A percentile compares a stretch with the other conserved stretches of the same genome.
Conservation (phyloP, 1,140 invertebrate genomes). For the Penaeus indicus region DNA sequence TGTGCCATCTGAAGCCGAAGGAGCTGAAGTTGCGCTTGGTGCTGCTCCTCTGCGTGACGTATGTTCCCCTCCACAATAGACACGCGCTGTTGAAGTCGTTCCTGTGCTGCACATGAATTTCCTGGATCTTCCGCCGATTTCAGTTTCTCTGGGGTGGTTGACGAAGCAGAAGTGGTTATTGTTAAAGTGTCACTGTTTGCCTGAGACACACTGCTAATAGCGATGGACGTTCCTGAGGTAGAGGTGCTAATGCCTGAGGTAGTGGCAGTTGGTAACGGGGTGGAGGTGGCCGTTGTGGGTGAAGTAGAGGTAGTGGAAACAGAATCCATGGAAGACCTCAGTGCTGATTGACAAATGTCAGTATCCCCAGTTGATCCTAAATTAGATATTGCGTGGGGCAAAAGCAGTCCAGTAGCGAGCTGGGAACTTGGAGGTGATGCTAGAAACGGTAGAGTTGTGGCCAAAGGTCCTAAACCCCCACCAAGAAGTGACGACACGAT, state of each 20-base stretch:
- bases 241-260: slow-evolving; percentile 27
- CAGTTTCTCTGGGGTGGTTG: slow-evolving; percentile 3
- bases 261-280: slow-evolving; percentile 20
- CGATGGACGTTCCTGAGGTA: slow-evolving; percentile 57
- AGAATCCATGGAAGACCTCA: slow-evolving; percentile 46
- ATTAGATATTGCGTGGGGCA: slow-evolving; percentile 41
- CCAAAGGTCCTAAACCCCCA: slow-evolving; percentile 44
- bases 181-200: background rate
- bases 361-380: slow-evolving; percentile 15
- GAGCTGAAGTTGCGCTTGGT: slow-evolving; percentile 49
- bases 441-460: slow-evolving; percentile 52
- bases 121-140: background rate
- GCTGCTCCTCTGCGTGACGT: slow-evolving; percentile 47
- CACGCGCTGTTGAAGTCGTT: slow-evolving; percentile 32
- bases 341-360: slow-evolving; percentile 20
- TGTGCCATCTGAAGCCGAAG: slow-evolving; percentile 58
- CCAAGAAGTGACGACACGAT: slow-evolving; percentile 53
- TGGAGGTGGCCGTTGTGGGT: slow-evolving; percentile 40
- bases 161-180: slow-evolving; percentile 27
- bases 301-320: slow-evolving; percentile 31
- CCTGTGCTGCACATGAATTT: background rate
- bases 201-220: slow-evolving; percentile 42
- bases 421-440: slow-evolving; percentile 43
- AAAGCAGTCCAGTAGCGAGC: slow-evolving; percentile 44
- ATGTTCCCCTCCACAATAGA: slow-evolving; percentile 19